Conservation (phyloP, 2,797 vertebrate genomes). For the Falco biarmicus region DNA sequence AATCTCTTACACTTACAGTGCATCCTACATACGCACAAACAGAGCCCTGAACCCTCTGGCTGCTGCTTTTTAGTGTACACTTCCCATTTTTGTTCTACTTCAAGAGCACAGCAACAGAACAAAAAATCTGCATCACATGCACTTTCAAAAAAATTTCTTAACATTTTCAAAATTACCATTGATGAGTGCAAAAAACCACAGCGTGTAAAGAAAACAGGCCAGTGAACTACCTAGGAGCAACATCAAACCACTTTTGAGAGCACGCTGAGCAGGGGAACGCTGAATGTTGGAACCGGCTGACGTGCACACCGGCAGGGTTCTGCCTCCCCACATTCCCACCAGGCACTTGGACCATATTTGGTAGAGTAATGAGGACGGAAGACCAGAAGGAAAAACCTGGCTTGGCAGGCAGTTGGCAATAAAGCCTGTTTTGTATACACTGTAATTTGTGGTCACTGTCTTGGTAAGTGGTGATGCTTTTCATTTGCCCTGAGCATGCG, state of each 20-base stretch:
- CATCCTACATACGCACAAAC: neutral
- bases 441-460: neutral
- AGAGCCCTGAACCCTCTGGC: neutral
- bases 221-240: neutral
- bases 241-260: neutral
- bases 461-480: neutral
- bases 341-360: neutral
- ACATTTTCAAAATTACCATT: neutral
- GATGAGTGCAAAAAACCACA: neutral
- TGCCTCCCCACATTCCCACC: neutral
- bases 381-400: neutral
- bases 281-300: neutral
- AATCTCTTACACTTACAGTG: neutral
- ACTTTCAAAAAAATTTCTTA: neutral
- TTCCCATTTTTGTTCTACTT: neutral
- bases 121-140: neutral
- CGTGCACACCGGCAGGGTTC: neutral
- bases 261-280: neutral
- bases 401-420: neutral
- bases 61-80: neutral
- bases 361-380: neutral
- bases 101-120: neutral
- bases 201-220: neutral
- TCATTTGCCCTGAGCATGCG: rapidly evolving
- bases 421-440: neutral